Base-by-base conservation (phyloP, 2,797 vertebrate species). In the Propithecus perrieri region DNA sequence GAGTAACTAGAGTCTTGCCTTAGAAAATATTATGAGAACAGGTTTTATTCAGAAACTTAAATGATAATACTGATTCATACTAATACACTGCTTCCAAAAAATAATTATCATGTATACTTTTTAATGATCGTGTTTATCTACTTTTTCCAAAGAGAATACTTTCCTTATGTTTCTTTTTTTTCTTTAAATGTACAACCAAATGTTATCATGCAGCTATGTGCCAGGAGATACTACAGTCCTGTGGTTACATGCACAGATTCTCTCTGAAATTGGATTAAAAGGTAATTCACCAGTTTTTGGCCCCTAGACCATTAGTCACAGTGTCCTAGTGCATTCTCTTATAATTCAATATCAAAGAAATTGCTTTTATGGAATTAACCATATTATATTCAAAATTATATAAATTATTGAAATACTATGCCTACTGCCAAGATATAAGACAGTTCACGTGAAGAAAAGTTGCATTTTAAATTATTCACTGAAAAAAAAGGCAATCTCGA, bases 311-410 rank as follows among this genome's bases (percentile, higher is more conserved):
- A 96, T 97, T 97, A 97, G 85, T 96, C 90, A 96, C 53, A 90
- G 78, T 95, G 67, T 57, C 38, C 90, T 97, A 97, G 92, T 97
- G 78, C 88, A 92, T 97, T 95, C 97, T 96, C 85, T 97, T 97
- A 97, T 96, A 97, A 97, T 97, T 98, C 87, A 97, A 95, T 98
- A 98, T 88, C 95, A 95, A 96, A 97, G 95, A 97, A 97, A 98
- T 97, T 97, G 93, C 95, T 96, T 96, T 97, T 94, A 90, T 95
- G 85, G 79, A 74, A 97, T 97, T 98, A 98, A 97, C 72, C 92
- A 30, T 5, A 74, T 7, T 69, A 92, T 81, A 96, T 98, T 97
- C 94, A 76, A 95, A 91, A 87, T 43, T 92, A 15, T 91, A 98
- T 69, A 59, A 97, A 96, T 38, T 84, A 81, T 30, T 96, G 87